These are phyloP conservation scores for Halyomorpha halys DNA, from an alignment of 1,140 invertebrate genomes.

Conservation along the genomic window DNA sequence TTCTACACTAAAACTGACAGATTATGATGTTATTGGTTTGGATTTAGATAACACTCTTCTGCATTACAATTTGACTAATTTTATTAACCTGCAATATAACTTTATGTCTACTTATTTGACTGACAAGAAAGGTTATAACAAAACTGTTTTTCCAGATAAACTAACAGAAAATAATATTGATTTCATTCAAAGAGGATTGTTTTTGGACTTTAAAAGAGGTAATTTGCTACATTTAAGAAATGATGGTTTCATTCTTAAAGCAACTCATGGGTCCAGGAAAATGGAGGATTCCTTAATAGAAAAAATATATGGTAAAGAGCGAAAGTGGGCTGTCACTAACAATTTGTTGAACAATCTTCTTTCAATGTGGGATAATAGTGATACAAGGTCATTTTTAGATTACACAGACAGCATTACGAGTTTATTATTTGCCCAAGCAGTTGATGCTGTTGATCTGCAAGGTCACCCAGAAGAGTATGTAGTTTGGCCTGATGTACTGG, in stretches of 20 bases:
- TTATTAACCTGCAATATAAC: conserved; percentile 53
- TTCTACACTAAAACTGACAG: conserved; percentile 36
- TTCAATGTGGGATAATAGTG: conserved; percentile 48
- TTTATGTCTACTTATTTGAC: conserved; percentile 51
- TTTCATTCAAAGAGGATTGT: conserved; percentile 62
- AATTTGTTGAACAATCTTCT: conserved; percentile 47
- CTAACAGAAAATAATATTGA: conserved; percentile 44
- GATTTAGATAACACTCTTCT: conserved; percentile 66
- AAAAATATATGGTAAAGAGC: conserved; percentile 47
- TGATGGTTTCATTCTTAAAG: conserved; percentile 52
- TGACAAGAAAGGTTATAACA: conserved; percentile 48
- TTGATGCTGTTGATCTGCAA: conserved; percentile 55
- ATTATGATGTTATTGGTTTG: conserved; percentile 70
- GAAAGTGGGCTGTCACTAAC: conserved; percentile 47
- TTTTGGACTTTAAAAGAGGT: conserved; percentile 60
- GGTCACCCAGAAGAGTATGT: conserved; percentile 40
- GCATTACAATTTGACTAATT: conserved; percentile 53
- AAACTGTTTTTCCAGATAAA: conserved; percentile 41
- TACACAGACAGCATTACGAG: conserved; percentile 62
- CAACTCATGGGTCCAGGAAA: conserved; percentile 55
- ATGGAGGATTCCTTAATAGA: conserved; percentile 48
- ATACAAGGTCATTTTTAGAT: conserved; percentile 57
- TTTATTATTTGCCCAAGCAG: conserved; percentile 53
- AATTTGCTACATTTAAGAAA: conserved; percentile 56
- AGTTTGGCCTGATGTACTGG: conserved; percentile 56